Evolutionary conservation across 2,113 vertebrate genomes (phyloP), one percentile per base, ranked within the genome.

Genomic region (Accipiter cooperii): DNA sequence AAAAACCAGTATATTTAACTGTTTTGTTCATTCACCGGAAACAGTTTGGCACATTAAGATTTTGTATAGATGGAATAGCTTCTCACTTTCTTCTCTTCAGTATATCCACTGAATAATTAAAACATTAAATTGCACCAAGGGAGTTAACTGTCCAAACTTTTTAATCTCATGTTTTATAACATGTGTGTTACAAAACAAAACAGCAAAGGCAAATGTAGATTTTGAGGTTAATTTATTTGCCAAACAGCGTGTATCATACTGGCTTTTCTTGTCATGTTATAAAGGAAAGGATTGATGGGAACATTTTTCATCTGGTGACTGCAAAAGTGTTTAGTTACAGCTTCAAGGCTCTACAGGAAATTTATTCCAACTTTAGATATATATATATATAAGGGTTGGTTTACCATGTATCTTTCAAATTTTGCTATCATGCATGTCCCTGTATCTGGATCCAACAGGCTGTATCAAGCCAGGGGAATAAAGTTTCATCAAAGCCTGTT

Each of bases 1-100:
- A 93, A 95, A 94, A 96, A 96, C 87, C 86, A 73, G 19, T 73
- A 16, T 96, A 90, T 90, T 84, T 84, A 89, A 95, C 83, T 40
- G 34, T 94, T 96, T 89, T 89, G 60, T 87, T 98, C 88, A 89
- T 82, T 95, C 84, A 93, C 33, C 89, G 87, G 84, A 83, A 97
- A 97, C 40, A 89, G 92, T 91, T 96, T 98, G 97, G 97, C 97
- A 98, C 96, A 68, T 83, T 95, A 96, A 73, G n/a, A 97, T 93
- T 89, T 94, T 83, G 21, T 66, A 66, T 44, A 87, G 65, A 76
- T 90, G 95, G 75, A 96, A 61, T 96, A 94, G 17, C 17, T 87
- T 76, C 83, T 85, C 64, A 26, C 19, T 85, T 75, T 44, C 47
- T 89, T 93, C 36, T 84, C 70, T 89, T 75, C 84, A 61, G 46